Evolutionary conservation across 2,797 vertebrate species (phyloP), one percentile per base, ranked within the genome.

Genomic region (Enteromius radiatus): DNA sequence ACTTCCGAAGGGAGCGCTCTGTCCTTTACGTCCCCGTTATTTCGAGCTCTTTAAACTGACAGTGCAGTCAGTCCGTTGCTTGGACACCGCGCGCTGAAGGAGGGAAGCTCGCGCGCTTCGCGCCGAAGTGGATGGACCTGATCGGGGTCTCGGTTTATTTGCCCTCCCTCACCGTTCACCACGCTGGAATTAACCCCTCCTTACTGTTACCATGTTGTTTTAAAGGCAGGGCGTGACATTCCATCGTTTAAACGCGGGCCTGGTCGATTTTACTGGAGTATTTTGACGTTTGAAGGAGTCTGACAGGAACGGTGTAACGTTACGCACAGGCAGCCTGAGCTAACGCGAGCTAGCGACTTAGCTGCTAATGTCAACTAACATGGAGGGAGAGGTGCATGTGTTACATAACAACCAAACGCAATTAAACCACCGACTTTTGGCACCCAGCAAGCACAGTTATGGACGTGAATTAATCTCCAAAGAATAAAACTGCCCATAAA

Each of bases 401-500:
- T 91, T 90, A 68, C 65, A 70, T 84, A 74, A 91, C 89, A 85
- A 19, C 89, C 86, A 79, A 52, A 86, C 89, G 85, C 89, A 86
- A 87, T 94, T 94, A 94, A 91, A 91, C 93, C 94, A 63, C 38
- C 84, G 81, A 88, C 88, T 89, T 88, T 82, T 87, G 88, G 88
- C 88, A 76, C 68, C 76, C 78, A 82, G 70, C 78, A 67, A 61
- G 73, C 31, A 78, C 84, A 70, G 76, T 80, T 61, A 86, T 87
- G 88, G 87, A 86, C 73, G 69, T 61, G 84, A 87, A 63, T 70
- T 79, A 83, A 87, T 75, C 54, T 68, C 54, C 47, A 79, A 63
- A 75, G 78, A 68, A 84, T 75, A 74, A 78, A 80, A 54, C 67
- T 63, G 64, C 28, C 12, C 64, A 38, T 61, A 21, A 61, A 59